phyloP scores from a whole-genome alignment of 2,888 invertebrate genomes.

The Synergus gifuensis region DNA sequence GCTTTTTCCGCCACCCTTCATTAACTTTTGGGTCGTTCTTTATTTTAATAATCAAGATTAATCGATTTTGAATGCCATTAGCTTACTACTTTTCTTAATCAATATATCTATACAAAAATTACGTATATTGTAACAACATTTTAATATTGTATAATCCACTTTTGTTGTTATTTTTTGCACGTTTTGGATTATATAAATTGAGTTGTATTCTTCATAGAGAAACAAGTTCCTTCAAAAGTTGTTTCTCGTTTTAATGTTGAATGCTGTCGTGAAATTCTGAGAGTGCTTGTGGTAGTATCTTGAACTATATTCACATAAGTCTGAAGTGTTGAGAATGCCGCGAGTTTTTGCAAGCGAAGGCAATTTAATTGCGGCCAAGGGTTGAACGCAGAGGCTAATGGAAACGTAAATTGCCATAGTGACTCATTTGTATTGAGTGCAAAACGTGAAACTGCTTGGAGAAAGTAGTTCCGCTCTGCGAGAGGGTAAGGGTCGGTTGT shows the following conservation, averaged over 20 bases:
- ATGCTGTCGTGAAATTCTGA: not conserved
- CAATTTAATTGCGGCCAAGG: slow-evolving; percentile 41
- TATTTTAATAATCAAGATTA: not conserved
- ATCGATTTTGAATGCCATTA: not conserved
- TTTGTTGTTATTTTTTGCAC: too few species aligned
- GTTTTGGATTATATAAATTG: too few species aligned
- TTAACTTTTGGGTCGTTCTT: not conserved
- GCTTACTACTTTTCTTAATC: not conserved
- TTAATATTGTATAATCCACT: too few species aligned
- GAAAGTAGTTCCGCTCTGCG: slow-evolving; percentile 47
- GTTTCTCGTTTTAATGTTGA: slow-evolving; percentile 5
- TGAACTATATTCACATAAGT: not conserved
- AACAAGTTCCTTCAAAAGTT: not conserved
- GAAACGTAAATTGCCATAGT: slow-evolving; percentile 69
- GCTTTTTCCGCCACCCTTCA: not conserved
- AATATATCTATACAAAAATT: too few species aligned
- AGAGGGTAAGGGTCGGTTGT: not conserved
- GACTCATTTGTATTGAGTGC: slow-evolving; percentile 67
- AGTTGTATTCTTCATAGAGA: not conserved
- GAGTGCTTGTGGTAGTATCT: not conserved
- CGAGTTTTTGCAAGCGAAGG: slow-evolving; percentile 28
- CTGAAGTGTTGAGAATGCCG: slow-evolving; percentile 24
- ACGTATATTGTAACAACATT: too few species aligned
- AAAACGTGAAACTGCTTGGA: slow-evolving; percentile 56
- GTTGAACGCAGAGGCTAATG: slow-evolving; percentile 61